These are phyloP conservation scores for Antidorcas marsupialis DNA, from an alignment of 2,113 vertebrate species.

Conservation along the genomic window DNA sequence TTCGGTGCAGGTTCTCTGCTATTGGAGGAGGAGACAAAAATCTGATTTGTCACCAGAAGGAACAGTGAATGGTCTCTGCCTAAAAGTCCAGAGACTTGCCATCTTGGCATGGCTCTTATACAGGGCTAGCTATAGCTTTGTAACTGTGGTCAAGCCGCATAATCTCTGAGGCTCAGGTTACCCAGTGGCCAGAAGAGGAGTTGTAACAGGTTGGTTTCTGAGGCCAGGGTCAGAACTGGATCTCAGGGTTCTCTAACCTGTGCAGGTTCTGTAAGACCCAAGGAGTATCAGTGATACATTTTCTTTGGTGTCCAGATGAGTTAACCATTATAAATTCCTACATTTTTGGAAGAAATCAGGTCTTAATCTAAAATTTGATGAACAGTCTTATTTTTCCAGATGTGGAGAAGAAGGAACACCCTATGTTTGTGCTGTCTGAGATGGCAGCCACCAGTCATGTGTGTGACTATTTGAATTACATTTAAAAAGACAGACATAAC, in stretches of 20 bases:
- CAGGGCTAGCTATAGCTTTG: not conserved
- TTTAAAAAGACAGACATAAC: not conserved
- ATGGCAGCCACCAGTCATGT: not conserved
- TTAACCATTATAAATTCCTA: not conserved
- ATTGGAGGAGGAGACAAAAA: not conserved
- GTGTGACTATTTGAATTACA: not conserved
- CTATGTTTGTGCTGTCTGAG: not conserved
- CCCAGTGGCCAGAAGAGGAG: not conserved
- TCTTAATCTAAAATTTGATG: not conserved
- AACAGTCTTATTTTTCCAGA: not conserved
- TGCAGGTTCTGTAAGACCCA: not conserved
- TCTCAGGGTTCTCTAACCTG: not conserved
- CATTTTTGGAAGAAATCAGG: not conserved
- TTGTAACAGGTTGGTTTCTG: not conserved
- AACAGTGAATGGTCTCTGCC: not conserved
- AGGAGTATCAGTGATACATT: not conserved
- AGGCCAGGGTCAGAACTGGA: not conserved
- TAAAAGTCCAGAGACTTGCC: not conserved
- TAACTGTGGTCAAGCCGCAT: not conserved
- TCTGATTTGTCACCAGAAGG: not conserved
- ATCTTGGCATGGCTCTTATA: not conserved
- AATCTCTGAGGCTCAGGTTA: not conserved
- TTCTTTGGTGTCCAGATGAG: not conserved
- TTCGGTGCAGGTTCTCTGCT: not conserved
- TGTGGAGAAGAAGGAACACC: not conserved